A percentile compares a stretch with the other conserved stretches of the same genome.
phyloP scores from a whole-genome alignment of 2,888 invertebrate species.

The Pediacus dermestoides region DNA sequence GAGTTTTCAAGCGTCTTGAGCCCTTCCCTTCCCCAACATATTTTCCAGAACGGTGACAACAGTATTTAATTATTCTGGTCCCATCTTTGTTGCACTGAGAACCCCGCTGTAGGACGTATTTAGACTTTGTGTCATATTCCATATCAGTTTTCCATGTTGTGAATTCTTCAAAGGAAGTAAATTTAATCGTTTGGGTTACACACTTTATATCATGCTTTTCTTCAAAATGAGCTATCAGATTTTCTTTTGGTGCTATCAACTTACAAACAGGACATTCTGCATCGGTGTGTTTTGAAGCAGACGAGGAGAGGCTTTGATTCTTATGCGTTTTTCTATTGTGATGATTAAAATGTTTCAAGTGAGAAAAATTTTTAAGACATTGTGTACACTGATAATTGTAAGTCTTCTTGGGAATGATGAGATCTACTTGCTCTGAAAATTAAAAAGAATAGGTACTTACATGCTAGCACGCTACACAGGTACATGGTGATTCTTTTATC shows the following conservation, averaged over 20 bases:
- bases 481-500: too few relatives aligned
- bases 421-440: too few relatives aligned
- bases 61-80: neutral
- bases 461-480: too few relatives aligned
- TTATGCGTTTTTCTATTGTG: too few relatives aligned
- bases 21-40: neutral
- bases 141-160: conserved; percentile 9
- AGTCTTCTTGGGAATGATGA: too few relatives aligned
- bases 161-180: conserved; percentile 11
- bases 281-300: conserved; percentile 3
- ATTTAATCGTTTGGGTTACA: conserved; percentile 5
- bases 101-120: conserved; percentile 6
- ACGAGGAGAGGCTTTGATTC: too few relatives aligned
- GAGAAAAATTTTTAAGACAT: too few relatives aligned
- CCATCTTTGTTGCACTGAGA: neutral
- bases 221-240: conserved; percentile 9
- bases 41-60: conserved; percentile 6
- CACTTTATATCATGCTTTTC: conserved; percentile 6
- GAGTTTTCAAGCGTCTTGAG: conserved; percentile 5
- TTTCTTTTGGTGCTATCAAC: neutral
- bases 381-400: too few relatives aligned
- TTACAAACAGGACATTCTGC: conserved; percentile 9
- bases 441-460: too few relatives aligned
- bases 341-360: too few relatives aligned
- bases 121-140: conserved; percentile 9